A percentile compares a stretch with the other conserved stretches of the same genome.
Conservation (phyloP, 2,113 vertebrate genomes). For the Elaphurus davidianus region DNA sequence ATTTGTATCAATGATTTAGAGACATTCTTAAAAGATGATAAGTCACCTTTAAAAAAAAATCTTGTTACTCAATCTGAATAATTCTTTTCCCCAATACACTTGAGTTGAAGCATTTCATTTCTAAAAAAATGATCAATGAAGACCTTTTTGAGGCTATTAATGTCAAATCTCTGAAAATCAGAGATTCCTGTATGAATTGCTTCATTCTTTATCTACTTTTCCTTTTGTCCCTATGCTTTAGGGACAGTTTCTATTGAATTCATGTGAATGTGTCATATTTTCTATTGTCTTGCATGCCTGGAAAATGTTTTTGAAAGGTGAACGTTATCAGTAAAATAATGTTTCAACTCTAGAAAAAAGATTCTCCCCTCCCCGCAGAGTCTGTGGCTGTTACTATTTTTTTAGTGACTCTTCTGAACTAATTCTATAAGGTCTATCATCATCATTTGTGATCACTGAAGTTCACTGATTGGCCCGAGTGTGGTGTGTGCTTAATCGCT, state of each 20-base stretch:
- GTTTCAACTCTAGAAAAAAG: background rate
- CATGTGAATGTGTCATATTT: background rate
- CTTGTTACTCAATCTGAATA: background rate
- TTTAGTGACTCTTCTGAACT: background rate
- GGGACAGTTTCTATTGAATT: background rate
- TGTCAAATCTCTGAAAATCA: background rate
- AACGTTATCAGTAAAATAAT: background rate
- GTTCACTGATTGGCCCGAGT: background rate
- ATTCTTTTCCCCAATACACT: background rate
- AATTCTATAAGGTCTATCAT: background rate
- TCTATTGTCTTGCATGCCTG: background rate
- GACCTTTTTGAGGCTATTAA: background rate
- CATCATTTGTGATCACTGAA: background rate
- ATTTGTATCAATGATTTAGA: background rate
- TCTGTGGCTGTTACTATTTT: background rate
- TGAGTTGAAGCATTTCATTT: background rate
- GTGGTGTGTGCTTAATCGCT: background rate
- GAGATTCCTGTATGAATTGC: background rate
- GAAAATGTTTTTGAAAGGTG: background rate
- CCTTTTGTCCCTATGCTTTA: background rate
- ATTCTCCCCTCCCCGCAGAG: background rate
- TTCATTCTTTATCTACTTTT: background rate
- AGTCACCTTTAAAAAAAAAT: background rate
- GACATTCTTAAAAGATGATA: background rate
- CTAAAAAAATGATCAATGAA: background rate